Evolutionary conservation across 2,797 vertebrate species (phyloP).

Genomic region (Brachymystax lenok): DNA sequence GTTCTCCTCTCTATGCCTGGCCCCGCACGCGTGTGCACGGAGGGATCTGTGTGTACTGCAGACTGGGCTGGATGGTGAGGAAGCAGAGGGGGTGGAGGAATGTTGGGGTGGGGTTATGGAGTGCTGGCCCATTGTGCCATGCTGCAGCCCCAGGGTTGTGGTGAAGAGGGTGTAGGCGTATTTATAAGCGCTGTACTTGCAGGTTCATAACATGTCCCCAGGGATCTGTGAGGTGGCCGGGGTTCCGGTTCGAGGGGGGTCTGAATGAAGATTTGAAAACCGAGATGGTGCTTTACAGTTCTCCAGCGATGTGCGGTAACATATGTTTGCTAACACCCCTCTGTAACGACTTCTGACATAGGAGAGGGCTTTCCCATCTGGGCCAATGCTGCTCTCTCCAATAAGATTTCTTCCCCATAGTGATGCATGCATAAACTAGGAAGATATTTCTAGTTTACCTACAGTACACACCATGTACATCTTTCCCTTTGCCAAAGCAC

Average conservation of each 20-base stretch:
- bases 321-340: constrained; percentile 60
- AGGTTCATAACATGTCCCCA: too few relatives aligned
- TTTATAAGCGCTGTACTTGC: too few relatives aligned
- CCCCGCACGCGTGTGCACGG: background rate
- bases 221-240: too few relatives aligned
- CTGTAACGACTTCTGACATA: constrained; percentile 55
- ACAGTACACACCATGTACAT: background rate
- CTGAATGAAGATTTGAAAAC: constrained; percentile 56
- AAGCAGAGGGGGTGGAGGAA: background rate
- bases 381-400: background rate
- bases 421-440: background rate
- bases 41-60: background rate
- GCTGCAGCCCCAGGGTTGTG: too few relatives aligned
- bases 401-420: background rate
- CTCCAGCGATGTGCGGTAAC: constrained; percentile 52
- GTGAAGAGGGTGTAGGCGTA: too few relatives aligned
- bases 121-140: too few relatives aligned
- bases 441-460: background rate
- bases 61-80: constrained; percentile 8
- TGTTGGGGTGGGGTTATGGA: background rate
- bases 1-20: background rate
- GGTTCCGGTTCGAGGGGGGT: background rate
- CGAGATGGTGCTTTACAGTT: constrained; percentile 56
- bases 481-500: background rate
- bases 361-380: background rate